Base-by-base conservation (phyloP, 2,797 vertebrate genomes). In the Gadopsis bispinosus region DNA sequence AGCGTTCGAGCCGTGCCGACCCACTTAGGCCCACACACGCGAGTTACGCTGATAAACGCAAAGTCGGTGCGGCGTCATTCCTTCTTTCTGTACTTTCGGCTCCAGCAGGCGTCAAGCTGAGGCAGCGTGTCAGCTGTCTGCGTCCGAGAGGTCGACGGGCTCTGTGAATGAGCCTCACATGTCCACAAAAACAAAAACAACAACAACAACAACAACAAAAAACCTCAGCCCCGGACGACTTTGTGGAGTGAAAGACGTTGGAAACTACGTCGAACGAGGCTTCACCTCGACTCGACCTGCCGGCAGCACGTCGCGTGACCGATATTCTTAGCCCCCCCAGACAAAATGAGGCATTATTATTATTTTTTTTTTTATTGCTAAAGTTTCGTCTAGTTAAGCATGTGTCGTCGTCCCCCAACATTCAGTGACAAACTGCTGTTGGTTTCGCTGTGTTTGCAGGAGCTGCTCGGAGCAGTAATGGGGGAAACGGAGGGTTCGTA, bases 401-500 rank as follows among this genome's bases (percentile, higher is more conserved):
- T 5, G 26, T 26, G 26, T 26, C 26, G 26, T 29, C 3, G 10
- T 20, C 1, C 43, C 9, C 45, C 10, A 0, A 43, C 26, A 29
- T 13, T 39, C 11, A 3, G 5, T 37, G 12, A 7, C 70, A 2
- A 56, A 12, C 54, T 39, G 12, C 17, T 41, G 13, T 35, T 22
- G 13, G 14, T n/a, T 8, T 64, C 58, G 10, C 20, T 72, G 35
- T 80, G 37, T 77, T 55, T 87, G 59, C 83, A 91, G 90, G 89
- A 65, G 66, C 80, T 39, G 35, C 83, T 81, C 83, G 60, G 77
- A 86, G 85, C 86, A 87, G 95, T 83, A 22, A 99, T 99, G 98
- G 97, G 97, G 73, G 98, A 99, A 65, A 95, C 97, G 12, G 97
- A 98, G 90, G 98, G 98, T 55, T 97, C 97, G 0, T 99, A 98